Evolutionary conservation across 2,888 invertebrate genomes (phyloP), one percentile per base, ranked within the genome.

Genomic region (Standfussiana lucernea): DNA sequence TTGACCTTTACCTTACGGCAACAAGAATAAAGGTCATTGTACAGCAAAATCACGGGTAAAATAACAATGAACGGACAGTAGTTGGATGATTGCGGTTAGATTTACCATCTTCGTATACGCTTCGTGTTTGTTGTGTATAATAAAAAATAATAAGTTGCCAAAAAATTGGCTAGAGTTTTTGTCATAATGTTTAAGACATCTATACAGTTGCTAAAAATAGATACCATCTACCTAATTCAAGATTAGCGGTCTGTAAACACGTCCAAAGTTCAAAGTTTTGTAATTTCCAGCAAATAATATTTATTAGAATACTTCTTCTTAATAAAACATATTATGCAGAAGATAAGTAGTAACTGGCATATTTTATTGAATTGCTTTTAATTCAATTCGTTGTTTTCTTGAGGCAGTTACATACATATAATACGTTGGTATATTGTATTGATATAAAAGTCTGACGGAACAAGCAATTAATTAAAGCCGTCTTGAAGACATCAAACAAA

Each of bases 401-500:
- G 61, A 21, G 35, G 35, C 61, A 61, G 10, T 10, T 21, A 59
- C 4, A 21, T 21, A 18, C 18, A 28, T 32, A 7, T 28, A 8
- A 18, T 35, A 35, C 59, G 10, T 35, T 21, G 11, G 32, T 61
- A 5, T 35, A 11, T 21, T 65, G 59, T 47, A 50, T 32, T 62
- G 24, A 24, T 56, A n/a, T 35, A 77, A 45, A 67, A 79, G 8
- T 40, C 1, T 15, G 56, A 72, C 8, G 28, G 37, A 56, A 21
- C 40, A 56, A 28, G 15, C 47, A 59, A 66, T 78, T 18, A 65
- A 78, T 80, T 80, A 35, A 42, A 74, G 13, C 24, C 45, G 40
- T 72, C 72, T 72, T 56, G 32, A 59, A 56, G 40, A 18, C 8
- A 37, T 80, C n/a, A 50, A 45, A 80, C 47, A 53, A 80, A n/a